phyloP scores from a whole-genome alignment of 2,888 invertebrate genomes.

The Pachliopta kotzebuea region DNA sequence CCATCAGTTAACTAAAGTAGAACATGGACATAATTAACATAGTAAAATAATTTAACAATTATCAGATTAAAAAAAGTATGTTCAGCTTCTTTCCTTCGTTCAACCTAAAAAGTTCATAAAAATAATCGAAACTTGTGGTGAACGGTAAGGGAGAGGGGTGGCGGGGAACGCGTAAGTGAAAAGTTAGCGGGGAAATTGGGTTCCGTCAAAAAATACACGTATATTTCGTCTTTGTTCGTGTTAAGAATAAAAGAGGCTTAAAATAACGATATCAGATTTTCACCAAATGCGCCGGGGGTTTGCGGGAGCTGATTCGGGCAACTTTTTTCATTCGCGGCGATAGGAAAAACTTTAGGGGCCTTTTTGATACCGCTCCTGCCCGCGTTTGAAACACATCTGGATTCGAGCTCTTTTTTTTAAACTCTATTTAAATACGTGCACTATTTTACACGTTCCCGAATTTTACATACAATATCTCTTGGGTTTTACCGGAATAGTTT shows the following conservation, averaged over 20 bases:
- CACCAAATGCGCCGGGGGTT: slow-evolving; percentile 32
- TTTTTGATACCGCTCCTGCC: slow-evolving; percentile 21
- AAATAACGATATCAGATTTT: slow-evolving; percentile 60
- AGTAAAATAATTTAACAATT: slow-evolving; percentile 9
- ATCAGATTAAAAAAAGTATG: slow-evolving; percentile 34
- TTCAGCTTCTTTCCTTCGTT: slow-evolving; percentile 54
- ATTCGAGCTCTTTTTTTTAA: slow-evolving; percentile 16
- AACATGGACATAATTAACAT: not conserved
- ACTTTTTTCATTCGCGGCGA: slow-evolving; percentile 52
- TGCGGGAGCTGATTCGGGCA: slow-evolving; percentile 34
- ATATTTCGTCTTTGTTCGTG: slow-evolving; percentile 43
- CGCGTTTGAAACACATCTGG: slow-evolving; percentile 20
- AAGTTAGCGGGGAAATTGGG: slow-evolving; percentile 67
- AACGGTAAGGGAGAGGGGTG: slow-evolving; percentile 74
- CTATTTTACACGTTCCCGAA: slow-evolving; percentile 8
- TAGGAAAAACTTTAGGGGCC: slow-evolving; percentile 22
- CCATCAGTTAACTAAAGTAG: no score
- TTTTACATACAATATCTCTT: not conserved
- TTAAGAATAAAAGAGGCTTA: slow-evolving; percentile 70
- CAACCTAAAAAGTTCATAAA: slow-evolving; percentile 57
- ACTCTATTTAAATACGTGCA: slow-evolving; percentile 17
- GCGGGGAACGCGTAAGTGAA: slow-evolving; percentile 64
- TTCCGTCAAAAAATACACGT: slow-evolving; percentile 47
- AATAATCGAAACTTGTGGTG: slow-evolving; percentile 59
- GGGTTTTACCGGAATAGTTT: not conserved